Conservation (phyloP, 1,140 invertebrate genomes). For the Papilio helenus region DNA sequence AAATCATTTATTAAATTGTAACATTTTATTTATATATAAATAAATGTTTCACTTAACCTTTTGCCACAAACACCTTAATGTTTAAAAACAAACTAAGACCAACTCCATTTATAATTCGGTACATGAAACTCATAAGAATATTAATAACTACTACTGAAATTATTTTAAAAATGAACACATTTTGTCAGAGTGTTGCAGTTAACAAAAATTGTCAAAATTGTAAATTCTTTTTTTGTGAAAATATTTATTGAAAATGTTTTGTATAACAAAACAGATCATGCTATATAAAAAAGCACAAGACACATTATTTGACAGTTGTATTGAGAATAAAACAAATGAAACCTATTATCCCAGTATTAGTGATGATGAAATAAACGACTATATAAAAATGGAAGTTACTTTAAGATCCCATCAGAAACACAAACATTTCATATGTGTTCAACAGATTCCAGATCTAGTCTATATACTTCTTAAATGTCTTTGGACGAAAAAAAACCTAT, state of each 20-base stretch:
- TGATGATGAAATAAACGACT: neutral
- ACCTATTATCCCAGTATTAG: neutral
- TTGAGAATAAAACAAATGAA: too few species aligned
- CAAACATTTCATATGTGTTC: neutral
- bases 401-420: neutral
- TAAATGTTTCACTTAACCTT: neutral
- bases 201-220: too few species aligned
- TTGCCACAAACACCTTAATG: neutral
- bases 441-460: neutral
- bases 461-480: too few species aligned
- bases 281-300: too few species aligned
- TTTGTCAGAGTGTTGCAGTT: too few species aligned
- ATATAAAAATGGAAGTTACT: neutral
- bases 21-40: constrained; percentile 5
- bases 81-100: neutral
- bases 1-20: neutral
- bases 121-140: neutral
- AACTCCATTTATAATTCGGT: neutral
- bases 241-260: too few species aligned
- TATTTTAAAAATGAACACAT: neutral
- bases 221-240: too few species aligned
- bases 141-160: neutral
- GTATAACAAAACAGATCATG: too few species aligned
- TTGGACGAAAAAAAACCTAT: too few species aligned
- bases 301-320: too few species aligned